Conservation (phyloP, 2,797 vertebrate species). For the Coendou prehensilis region DNA sequence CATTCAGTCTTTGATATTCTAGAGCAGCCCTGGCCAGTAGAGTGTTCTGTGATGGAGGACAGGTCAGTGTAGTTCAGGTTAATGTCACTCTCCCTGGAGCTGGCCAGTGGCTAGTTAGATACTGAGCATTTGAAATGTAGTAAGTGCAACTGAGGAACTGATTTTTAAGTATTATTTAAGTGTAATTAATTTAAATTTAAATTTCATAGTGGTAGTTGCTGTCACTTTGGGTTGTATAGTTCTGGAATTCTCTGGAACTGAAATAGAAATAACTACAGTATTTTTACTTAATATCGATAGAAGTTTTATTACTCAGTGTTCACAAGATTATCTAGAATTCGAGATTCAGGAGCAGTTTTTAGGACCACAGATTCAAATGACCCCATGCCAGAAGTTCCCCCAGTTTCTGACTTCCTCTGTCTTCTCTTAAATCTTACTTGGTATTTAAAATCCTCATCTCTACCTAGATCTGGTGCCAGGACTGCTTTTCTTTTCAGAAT, state of each 20-base stretch:
- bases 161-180: neutral
- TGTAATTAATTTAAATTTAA: constrained; percentile 2
- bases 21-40: neutral
- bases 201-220: neutral
- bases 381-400: neutral
- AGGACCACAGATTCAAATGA: neutral
- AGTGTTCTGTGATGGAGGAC: neutral
- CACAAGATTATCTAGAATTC: neutral
- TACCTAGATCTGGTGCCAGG: neutral
- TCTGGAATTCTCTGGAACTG: neutral
- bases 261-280: neutral
- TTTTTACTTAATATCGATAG: constrained; percentile 15
- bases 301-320: neutral
- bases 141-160: neutral
- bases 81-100: neutral
- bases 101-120: neutral
- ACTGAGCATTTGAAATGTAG: neutral
- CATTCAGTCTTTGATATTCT: neutral
- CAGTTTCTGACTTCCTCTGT: neutral
- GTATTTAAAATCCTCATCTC: neutral
- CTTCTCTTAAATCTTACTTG: neutral
- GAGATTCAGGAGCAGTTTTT: neutral
- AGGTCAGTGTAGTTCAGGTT: neutral
- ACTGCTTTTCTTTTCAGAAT: neutral
- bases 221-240: neutral